A percentile compares a stretch with the other conserved stretches of the same genome.
Conservation (phyloP, 2,113 vertebrate genomes). For the Sebastes schlegelii region DNA sequence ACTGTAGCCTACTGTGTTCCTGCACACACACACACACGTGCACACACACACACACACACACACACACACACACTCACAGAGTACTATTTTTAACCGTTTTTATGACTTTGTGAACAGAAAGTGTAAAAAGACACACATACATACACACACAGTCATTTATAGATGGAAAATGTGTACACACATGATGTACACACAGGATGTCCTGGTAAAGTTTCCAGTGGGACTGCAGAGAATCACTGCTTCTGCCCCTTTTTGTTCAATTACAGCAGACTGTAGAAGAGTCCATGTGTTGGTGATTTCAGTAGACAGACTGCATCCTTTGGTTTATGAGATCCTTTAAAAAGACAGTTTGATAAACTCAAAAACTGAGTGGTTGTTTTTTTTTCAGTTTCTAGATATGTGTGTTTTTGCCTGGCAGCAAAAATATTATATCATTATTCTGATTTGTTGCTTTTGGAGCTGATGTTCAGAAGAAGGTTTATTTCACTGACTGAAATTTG, state of each 20-base stretch:
- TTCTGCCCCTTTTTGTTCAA: neutral
- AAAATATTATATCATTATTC: neutral
- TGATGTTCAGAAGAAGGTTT: neutral
- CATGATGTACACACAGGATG: slow-evolving; percentile 21
- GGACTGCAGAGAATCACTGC: neutral
- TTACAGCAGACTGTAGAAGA: neutral
- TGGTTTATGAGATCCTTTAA: neutral
- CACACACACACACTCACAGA: slow-evolving; percentile 13
- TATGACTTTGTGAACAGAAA: slow-evolving; percentile 56
- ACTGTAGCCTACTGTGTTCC: slow-evolving; percentile 55
- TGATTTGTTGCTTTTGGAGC: slow-evolving; percentile 6
- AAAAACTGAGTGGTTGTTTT: neutral
- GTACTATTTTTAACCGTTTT: slow-evolving; percentile 59
- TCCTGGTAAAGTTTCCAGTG: slow-evolving; percentile 45
- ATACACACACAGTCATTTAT: slow-evolving; percentile 47
- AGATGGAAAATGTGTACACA: slow-evolving; percentile 57
- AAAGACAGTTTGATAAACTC: neutral
- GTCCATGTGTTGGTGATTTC: neutral
- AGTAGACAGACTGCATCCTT: slow-evolving; percentile 14
- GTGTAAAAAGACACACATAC: slow-evolving; percentile 36
- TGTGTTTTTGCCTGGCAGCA: neutral
- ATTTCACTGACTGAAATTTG: neutral
- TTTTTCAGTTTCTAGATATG: neutral
- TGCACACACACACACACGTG: slow-evolving; percentile 24
- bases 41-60: slow-evolving; percentile 32